A percentile compares a stretch with the other conserved stretches of the same genome.
Conservation (phyloP, 2,113 vertebrate species). For the Ictidomys tridecemlineatus region DNA sequence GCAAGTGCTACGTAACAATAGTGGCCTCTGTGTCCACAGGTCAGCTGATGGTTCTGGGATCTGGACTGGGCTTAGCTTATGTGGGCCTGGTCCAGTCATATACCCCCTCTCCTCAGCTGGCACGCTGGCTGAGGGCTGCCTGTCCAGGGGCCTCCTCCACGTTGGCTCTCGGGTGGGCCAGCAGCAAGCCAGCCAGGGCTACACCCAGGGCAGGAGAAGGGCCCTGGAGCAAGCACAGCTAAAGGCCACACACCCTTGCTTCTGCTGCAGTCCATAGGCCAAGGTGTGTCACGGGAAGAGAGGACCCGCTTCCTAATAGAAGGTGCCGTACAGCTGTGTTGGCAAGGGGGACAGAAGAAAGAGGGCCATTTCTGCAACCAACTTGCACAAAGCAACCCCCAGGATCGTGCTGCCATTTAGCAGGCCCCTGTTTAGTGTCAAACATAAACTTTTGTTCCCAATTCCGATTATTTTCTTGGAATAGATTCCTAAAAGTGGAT, state of each 20-base stretch:
- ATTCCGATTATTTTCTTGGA: neutral
- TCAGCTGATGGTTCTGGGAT: neutral
- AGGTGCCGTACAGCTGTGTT: neutral
- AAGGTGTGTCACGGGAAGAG: neutral
- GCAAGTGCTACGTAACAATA: neutral
- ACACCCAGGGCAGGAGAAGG: neutral
- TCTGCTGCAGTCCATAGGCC: neutral
- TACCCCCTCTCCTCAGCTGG: neutral
- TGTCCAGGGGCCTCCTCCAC: neutral
- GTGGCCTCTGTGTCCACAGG: neutral
- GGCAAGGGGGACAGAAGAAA: too few relatives aligned
- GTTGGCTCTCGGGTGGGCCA: neutral
- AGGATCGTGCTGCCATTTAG: too few relatives aligned
- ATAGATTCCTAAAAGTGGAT: neutral
- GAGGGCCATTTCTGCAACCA: neutral
- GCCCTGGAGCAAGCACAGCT: neutral
- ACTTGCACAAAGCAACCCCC: neutral
- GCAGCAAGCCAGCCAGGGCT: neutral
- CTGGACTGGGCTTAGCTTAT: neutral
- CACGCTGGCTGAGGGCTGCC: neutral
- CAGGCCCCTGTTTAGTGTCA: neutral
- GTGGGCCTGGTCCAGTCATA: neutral
- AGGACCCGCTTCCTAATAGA: neutral
- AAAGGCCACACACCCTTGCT: neutral
- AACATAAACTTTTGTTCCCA: neutral